A percentile compares a stretch with the other conserved stretches of the same genome.
phyloP scores from a whole-genome alignment of 1,140 invertebrate genomes.

The Meloidogyne exigua region DNA sequence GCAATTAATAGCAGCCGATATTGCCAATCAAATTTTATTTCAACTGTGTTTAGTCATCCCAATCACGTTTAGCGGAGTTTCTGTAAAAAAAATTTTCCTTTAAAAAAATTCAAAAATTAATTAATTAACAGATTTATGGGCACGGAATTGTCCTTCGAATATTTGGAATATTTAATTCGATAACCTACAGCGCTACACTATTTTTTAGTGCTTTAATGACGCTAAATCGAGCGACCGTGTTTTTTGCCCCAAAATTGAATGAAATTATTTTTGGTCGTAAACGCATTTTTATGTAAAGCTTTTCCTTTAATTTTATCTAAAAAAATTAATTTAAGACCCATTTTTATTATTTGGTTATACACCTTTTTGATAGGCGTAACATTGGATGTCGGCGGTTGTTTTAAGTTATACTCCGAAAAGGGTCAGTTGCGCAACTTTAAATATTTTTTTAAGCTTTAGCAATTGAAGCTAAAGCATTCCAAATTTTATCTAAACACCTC shows the following conservation, averaged over 20 bases:
- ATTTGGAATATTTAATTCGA: background rate
- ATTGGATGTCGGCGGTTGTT: background rate
- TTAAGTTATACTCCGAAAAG: background rate
- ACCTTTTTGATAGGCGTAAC: background rate
- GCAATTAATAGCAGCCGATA: background rate
- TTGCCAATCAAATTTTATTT: background rate
- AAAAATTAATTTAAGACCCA: background rate
- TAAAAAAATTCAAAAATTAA: background rate
- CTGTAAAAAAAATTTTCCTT: background rate
- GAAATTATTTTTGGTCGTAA: background rate
- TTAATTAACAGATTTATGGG: background rate
- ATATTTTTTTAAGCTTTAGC: no score
- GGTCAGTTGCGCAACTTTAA: background rate
- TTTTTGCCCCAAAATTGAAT: background rate
- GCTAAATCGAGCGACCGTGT: background rate
- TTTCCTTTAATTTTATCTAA: background rate
- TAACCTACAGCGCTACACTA: background rate
- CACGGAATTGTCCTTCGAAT: background rate
- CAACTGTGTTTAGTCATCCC: background rate
- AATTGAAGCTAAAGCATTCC: no score
- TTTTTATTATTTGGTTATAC: background rate
- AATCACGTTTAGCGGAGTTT: background rate
- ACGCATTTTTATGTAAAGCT: background rate
- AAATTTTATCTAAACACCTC: no score
- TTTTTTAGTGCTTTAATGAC: background rate